Evolutionary conservation across 1,140 invertebrate genomes (phyloP).

Genomic region (Brachionus paranguensis): DNA sequence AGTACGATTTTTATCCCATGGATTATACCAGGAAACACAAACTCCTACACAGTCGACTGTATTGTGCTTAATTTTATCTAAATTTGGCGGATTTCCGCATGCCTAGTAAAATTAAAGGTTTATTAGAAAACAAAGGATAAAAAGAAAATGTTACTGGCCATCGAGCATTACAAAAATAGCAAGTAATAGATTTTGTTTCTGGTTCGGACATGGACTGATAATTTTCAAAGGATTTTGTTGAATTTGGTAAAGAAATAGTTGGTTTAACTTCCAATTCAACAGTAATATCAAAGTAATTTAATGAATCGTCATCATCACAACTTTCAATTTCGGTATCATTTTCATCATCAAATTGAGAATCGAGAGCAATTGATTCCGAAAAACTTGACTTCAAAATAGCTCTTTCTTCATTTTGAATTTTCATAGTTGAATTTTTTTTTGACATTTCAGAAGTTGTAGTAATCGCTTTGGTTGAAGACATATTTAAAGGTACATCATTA

Average conservation of each 20-base stretch:
- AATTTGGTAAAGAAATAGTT: not conserved
- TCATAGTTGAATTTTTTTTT: not conserved
- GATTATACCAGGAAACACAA: constrained; percentile 8
- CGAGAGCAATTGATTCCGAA: not conserved
- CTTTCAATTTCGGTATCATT: not conserved
- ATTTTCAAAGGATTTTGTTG: not conserved
- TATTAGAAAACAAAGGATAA: not conserved
- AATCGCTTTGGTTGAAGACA: not conserved
- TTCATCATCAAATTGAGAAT: not conserved
- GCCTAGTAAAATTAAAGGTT: not conserved
- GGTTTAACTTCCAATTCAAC: constrained; percentile 1
- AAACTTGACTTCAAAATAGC: not conserved
- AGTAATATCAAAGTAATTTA: not conserved
- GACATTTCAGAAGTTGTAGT: not conserved
- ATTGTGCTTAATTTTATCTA: not conserved
- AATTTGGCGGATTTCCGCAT: constrained; percentile 12
- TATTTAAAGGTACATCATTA: not conserved
- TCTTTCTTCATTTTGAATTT: not conserved
- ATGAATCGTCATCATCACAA: not conserved
- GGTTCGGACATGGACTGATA: not conserved
- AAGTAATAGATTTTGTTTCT: not conserved
- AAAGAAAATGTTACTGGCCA: not conserved
- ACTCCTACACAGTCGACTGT: not conserved
- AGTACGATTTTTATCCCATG: constrained; percentile 16
- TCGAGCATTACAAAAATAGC: constrained; percentile 14